Evolutionary conservation across 1,140 invertebrate genomes (phyloP).

Genomic region (Scaptomyza hsui): DNA sequence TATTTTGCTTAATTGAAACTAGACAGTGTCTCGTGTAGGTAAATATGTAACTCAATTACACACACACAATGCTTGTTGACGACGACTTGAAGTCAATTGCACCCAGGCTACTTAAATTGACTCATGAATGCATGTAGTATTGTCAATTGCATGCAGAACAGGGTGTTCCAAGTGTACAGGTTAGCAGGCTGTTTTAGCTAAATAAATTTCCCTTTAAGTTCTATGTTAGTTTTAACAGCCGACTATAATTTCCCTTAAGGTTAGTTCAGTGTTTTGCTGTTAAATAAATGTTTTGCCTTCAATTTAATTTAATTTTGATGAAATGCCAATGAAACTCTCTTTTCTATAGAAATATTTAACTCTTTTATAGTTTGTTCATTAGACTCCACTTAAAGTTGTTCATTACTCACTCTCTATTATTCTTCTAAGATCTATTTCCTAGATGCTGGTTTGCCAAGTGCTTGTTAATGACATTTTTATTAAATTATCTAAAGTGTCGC

Average conservation of each 20-base stretch:
- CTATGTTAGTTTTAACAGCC: too few species aligned
- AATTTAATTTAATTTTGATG: too few species aligned
- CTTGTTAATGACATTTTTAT: conserved; percentile 52
- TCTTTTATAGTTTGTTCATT: neutral
- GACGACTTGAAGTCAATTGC: conserved; percentile 6
- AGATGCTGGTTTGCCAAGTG: conserved; percentile 14
- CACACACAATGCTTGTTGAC: conserved; percentile 5
- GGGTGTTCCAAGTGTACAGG: conserved; percentile 23
- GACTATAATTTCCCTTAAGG: too few species aligned
- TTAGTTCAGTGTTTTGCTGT: too few species aligned
- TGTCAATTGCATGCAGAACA: conserved; percentile 32
- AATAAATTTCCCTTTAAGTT: too few species aligned
- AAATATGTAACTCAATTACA: conserved; percentile 76
- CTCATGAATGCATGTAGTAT: conserved; percentile 5
- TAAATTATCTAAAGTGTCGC: conserved; percentile 53
- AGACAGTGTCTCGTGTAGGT: conserved; percentile 58
- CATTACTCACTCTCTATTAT: neutral
- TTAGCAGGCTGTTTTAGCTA: neutral
- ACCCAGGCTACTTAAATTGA: conserved; percentile 14
- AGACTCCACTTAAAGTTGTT: neutral
- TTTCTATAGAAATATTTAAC: too few species aligned
- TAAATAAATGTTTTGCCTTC: too few species aligned
- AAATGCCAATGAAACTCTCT: too few species aligned
- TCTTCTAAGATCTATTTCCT: neutral
- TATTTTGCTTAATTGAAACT: conserved; percentile 79